Evolutionary conservation across 2,797 vertebrate genomes (phyloP).

Genomic region (Molothrus ater): DNA sequence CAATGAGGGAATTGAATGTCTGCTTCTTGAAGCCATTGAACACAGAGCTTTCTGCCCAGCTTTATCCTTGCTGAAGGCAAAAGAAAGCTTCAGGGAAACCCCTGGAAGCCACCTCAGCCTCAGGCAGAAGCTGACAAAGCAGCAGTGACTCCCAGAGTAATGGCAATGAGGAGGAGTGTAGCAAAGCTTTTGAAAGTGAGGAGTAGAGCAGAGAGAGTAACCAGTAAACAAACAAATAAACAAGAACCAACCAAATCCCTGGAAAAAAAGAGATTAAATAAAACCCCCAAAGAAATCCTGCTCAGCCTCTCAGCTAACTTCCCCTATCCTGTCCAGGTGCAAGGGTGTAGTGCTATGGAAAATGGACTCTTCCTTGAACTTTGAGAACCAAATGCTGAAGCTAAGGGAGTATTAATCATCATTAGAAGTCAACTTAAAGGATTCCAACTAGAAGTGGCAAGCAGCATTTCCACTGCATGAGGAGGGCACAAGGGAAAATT

Average conservation of each 20-base stretch:
- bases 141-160: background rate
- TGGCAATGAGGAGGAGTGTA: fast-evolving
- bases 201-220: background rate
- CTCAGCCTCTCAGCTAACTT: background rate
- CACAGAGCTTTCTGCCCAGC: background rate
- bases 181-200: background rate
- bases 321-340: background rate
- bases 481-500: background rate
- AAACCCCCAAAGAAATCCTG: background rate
- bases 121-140: background rate
- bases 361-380: background rate
- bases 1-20: background rate
- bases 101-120: background rate
- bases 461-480: background rate
- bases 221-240: background rate
- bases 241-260: background rate
- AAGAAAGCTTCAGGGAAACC: background rate
- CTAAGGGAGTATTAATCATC: background rate
- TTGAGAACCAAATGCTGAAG: background rate
- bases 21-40: background rate
- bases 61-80: background rate
- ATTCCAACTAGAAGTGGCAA: background rate
- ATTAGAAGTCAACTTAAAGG: background rate
- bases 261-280: background rate
- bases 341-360: background rate